phyloP scores from a whole-genome alignment of 1,140 invertebrate species.

The Drosophila ohnishii region DNA sequence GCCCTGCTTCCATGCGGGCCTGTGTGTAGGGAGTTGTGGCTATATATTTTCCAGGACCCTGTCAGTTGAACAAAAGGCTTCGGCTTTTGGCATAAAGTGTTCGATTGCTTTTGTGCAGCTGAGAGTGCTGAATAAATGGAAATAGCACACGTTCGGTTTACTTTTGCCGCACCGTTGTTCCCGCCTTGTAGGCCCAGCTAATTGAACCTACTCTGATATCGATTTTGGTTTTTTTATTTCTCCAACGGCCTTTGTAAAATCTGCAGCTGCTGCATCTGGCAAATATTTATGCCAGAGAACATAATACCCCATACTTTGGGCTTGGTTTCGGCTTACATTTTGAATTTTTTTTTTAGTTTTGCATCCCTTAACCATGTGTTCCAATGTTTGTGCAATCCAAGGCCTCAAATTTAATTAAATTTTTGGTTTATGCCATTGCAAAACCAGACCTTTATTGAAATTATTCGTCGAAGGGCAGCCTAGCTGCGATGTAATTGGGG shows the following conservation, averaged over 20 bases:
- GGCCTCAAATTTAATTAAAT: conserved; percentile 45
- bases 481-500: background rate
- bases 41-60: conserved; percentile 31
- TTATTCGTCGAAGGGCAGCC: conserved; percentile 7
- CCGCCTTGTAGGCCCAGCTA: conserved; percentile 32
- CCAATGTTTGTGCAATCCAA: conserved; percentile 1
- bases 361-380: conserved; percentile 3
- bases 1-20: conserved; percentile 17
- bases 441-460: conserved; percentile 6
- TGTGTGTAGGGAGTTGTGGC: conserved; percentile 23
- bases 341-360: conserved; percentile 9
- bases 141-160: conserved; percentile 41
- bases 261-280: conserved; percentile 51
- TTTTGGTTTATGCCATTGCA: conserved; percentile 26
- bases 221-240: conserved; percentile 38
- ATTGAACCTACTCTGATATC: conserved; percentile 56
- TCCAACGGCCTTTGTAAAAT: conserved; percentile 35
- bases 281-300: conserved; percentile 56
- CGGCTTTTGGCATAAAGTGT: conserved; percentile 35
- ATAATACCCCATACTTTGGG: conserved; percentile 1
- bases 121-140: conserved; percentile 25
- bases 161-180: conserved; percentile 15
- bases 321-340: conserved; percentile 35
- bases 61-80: conserved; percentile 40
- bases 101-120: conserved; percentile 35